These are phyloP conservation scores for Nephrotoma appendiculata DNA, from an alignment of 2,888 invertebrate genomes.

Conservation along the genomic window DNA sequence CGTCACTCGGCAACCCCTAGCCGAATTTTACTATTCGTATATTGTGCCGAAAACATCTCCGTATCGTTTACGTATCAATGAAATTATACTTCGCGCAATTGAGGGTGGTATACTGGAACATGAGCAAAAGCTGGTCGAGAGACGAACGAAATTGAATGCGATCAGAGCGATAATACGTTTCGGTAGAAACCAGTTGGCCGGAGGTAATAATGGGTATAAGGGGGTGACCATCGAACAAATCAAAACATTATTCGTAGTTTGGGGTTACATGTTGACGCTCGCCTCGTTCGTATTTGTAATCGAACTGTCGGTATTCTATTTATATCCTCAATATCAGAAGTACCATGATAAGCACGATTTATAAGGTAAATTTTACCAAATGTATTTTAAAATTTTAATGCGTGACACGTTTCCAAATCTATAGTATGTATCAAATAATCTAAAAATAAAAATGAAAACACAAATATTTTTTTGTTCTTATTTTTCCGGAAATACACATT, in stretches of 20 bases:
- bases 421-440: too few species aligned
- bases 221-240: neutral
- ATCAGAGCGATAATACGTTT: neutral
- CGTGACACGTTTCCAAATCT: neutral
- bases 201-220: neutral
- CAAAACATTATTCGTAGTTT: neutral
- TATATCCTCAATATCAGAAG: neutral
- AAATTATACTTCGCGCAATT: neutral
- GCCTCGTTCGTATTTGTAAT: neutral
- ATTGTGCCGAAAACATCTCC: constrained; percentile 3
- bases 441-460: neutral
- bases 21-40: neutral
- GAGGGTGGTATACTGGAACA: neutral
- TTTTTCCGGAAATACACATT: neutral
- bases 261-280: neutral
- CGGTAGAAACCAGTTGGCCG: neutral
- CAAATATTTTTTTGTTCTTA: neutral
- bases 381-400: neutral
- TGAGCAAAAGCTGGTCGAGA: neutral
- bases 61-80: neutral
- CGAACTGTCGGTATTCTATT: neutral
- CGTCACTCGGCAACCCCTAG: neutral
- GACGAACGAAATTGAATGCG: neutral
- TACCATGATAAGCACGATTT: neutral
- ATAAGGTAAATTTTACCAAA: neutral